These are phyloP conservation scores for Cerastis leucographa DNA, from an alignment of 2,888 invertebrate genomes.

Conservation along the genomic window DNA sequence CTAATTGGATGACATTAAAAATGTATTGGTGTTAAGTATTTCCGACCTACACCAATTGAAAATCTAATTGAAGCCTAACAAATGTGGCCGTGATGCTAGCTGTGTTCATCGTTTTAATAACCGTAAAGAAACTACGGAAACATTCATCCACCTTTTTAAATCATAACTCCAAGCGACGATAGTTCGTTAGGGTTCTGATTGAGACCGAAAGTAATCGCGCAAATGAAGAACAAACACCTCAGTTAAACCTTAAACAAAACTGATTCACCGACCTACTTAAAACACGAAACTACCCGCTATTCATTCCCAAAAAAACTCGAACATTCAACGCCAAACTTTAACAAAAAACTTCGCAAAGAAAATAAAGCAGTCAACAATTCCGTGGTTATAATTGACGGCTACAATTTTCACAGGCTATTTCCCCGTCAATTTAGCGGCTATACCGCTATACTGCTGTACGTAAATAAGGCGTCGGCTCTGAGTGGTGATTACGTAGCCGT, in stretches of 20 bases:
- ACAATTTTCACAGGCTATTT: slow-evolving; percentile 60
- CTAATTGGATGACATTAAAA: not conserved
- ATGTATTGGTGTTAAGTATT: not conserved
- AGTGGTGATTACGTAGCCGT: slow-evolving; percentile 67
- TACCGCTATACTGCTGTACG: slow-evolving; percentile 42
- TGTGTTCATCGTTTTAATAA: not conserved
- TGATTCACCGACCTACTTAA: slow-evolving; percentile 5
- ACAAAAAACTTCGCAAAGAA: not conserved
- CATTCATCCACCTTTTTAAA: not conserved
- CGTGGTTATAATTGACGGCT: slow-evolving; percentile 30
- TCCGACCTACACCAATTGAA: slow-evolving; percentile 4
- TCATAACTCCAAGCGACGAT: not conserved
- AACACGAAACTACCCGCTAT: not conserved
- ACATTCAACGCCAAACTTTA: not conserved
- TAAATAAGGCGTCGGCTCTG: slow-evolving; percentile 59
- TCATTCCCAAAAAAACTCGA: not conserved
- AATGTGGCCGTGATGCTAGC: not conserved
- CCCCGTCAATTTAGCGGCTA: slow-evolving; percentile 49
- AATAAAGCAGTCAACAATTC: slow-evolving; percentile 25
- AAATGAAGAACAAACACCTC: not conserved
- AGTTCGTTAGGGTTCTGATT: not conserved
- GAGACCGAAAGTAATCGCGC: slow-evolving; percentile 1
- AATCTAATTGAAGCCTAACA: slow-evolving; percentile 14
- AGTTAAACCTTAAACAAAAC: not conserved
- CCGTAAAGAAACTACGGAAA: not conserved